phyloP scores from a whole-genome alignment of 2,113 vertebrate genomes.

The Pelecanoides urinatrix region DNA sequence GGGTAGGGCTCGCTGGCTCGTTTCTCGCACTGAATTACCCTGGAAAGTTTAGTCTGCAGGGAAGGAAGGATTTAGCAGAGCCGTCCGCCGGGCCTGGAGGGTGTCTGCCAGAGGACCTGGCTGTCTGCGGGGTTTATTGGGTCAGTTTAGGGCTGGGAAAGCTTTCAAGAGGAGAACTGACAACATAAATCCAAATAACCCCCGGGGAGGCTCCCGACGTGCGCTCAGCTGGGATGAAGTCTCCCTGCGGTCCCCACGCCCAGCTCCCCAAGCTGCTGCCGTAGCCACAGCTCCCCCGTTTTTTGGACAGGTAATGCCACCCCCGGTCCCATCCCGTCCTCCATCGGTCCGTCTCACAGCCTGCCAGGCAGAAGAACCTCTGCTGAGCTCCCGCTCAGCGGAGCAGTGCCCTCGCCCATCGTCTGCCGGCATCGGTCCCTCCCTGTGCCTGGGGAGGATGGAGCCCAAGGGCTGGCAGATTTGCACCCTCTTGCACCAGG shows the following conservation, averaged over 20 bases:
- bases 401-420: not conserved
- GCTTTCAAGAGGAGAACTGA: not conserved
- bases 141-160: not conserved
- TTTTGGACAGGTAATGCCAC: not conserved
- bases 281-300: not conserved
- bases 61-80: constrained; percentile 63
- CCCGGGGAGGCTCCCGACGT: too few relatives aligned
- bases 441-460: not conserved
- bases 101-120: too few relatives aligned
- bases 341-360: not conserved
- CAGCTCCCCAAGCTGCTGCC: not conserved
- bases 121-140: not conserved
- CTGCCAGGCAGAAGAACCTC: not conserved
- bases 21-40: constrained; percentile 46
- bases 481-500: not conserved
- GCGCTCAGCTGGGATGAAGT: not conserved
- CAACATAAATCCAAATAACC: not conserved
- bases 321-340: not conserved
- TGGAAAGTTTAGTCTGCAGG: constrained; percentile 65
- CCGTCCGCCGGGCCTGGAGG: not conserved
- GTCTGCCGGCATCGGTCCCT: rapidly evolving
- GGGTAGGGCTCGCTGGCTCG: constrained; percentile 24
- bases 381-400: not conserved
- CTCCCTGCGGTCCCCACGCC: not conserved
- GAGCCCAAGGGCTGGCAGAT: not conserved